phyloP scores from a whole-genome alignment of 2,888 invertebrate species.

The Julus scandinavius region DNA sequence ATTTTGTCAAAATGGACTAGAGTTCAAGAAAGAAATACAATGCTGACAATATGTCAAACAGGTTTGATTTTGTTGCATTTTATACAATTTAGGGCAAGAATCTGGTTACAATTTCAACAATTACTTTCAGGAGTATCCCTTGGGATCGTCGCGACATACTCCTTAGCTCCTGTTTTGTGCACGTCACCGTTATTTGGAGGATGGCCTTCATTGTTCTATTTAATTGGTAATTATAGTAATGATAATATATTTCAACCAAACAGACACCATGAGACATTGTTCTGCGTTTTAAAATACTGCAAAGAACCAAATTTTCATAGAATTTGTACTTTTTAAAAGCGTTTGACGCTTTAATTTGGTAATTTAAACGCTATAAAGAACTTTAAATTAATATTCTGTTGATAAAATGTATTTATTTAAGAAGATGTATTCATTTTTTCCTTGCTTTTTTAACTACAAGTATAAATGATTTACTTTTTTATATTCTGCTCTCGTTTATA shows the following conservation, averaged over 20 bases:
- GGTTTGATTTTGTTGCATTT: not conserved
- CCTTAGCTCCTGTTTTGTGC: conserved; percentile 39
- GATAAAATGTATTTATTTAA: no score
- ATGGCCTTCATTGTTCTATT: conserved; percentile 11
- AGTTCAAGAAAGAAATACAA: conserved; percentile 88
- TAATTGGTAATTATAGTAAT: not conserved
- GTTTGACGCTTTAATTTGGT: no score
- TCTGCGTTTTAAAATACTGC: no score
- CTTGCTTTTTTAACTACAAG: no score
- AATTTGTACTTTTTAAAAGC: no score
- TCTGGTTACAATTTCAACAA: not conserved
- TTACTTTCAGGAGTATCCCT: conserved; percentile 15
- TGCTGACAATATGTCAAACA: conserved; percentile 67
- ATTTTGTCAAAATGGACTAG: conserved; percentile 93
- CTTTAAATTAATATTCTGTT: no score
- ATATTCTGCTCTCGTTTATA: not conserved
- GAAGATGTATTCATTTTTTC: no score
- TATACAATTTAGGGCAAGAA: not conserved
- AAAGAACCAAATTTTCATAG: no score
- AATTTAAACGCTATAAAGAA: no score
- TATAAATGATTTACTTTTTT: no score
- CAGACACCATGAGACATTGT: no score
- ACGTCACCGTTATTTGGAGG: not conserved
- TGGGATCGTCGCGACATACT: not conserved
- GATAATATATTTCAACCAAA: no score